Evolutionary conservation across 2,797 vertebrate species (phyloP), one percentile per base, ranked within the genome.

Genomic region (Mormyrus proboscirostris): DNA sequence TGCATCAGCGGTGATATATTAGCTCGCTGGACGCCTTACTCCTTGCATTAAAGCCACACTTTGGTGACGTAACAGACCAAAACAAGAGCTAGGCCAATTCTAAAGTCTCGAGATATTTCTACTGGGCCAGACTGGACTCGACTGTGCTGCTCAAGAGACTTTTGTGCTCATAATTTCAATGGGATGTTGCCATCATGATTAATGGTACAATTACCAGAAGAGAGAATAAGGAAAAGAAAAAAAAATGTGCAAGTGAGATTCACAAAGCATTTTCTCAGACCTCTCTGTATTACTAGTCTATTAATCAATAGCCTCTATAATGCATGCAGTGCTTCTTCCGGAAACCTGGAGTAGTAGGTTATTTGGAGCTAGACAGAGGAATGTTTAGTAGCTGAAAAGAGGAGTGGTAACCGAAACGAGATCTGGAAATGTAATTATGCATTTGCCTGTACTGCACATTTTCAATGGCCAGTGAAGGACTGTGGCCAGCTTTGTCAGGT

Each of bases 121-220:
- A 19, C 86, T 14, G 44, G 57, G 41, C 87, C 29, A 49, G 65
- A 88, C 49, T 22, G 50, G 33, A 55, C 69, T 19, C 8, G 69
- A 88, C 25, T 59, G 12, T 7, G 82, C 14, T 29, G 4, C 82
- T 50, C 89, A 1, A 50, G 84, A 59, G 83, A 73, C 89, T 47
- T 22, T 47, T 59, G 16, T 33, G 25, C 89, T 22, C 83, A 84
- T 29, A 49, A 51, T 85, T 89, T 38, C 44, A 55, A 89, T 49
- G 57, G 25, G 88, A 82, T 59, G 89, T 85, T 73, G 62, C 83
- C 83, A 62, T 55, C 1, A n/a, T 89, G 89, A 89, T 89, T 89
- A 89, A 89, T 89, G 84, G 47, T 38, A 73, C 89, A 73, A 89
- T 89, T 89, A 89, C 89, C 62, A 25, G 57, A 9, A 53, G 25